These are phyloP conservation scores for Amblyopsis hoosieri DNA, from an alignment of 2,797 vertebrate genomes.

Conservation along the genomic window DNA sequence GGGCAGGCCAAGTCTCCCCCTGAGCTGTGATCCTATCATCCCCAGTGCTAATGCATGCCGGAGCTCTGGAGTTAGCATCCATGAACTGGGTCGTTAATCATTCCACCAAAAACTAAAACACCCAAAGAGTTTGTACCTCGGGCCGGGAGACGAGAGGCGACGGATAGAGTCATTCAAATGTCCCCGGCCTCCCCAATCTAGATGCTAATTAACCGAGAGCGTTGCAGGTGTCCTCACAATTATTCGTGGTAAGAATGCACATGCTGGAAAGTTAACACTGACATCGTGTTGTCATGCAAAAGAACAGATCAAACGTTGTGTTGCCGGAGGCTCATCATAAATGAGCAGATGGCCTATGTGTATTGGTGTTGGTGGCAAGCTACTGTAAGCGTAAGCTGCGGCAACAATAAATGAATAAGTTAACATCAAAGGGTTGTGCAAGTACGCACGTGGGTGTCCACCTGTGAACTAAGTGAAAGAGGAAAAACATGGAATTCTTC, in stretches of 20 bases:
- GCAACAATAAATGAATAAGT: no score
- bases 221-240: conserved; percentile 8
- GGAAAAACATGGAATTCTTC: no score
- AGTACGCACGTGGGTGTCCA: no score
- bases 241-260: conserved; percentile 8
- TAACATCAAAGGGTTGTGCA: no score
- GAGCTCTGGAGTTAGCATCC: conserved; percentile 1
- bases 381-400: no score
- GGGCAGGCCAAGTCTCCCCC: not conserved
- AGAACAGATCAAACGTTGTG: conserved; percentile 16
- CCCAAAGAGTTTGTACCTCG: conserved; percentile 2
- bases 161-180: not conserved
- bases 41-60: conserved; percentile 9
- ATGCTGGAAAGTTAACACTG: conserved; percentile 1
- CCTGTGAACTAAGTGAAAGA: no score
- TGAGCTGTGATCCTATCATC: conserved; percentile 8
- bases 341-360: not conserved
- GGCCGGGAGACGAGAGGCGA: not conserved
- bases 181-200: not conserved
- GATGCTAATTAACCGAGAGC: not conserved
- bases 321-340: not conserved
- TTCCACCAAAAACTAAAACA: conserved; percentile 20
- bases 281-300: conserved; percentile 2
- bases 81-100: conserved; percentile 5
- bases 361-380: not conserved